Evolutionary conservation across 2,797 vertebrate species (phyloP), one percentile per base, ranked within the genome.

Genomic region (Chloroceryle amazona): DNA sequence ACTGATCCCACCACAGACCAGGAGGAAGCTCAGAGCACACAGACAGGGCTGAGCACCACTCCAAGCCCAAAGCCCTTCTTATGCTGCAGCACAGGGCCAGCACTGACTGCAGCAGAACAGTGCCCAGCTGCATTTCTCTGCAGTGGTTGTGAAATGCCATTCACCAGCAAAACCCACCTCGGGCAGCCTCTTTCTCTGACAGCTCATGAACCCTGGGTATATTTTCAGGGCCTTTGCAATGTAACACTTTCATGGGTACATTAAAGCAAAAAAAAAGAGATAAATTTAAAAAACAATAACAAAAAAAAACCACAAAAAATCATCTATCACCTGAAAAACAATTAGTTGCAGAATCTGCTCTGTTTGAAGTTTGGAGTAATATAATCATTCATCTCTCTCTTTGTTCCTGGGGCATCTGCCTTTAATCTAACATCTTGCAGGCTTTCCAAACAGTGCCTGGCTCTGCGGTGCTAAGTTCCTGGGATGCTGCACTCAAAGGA

Each of bases 391-490:
- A 2, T 29, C 41, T 71, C 35, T 81, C 44, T 66, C 83, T 90
- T 51, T 95, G 49, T 62, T 88, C 28, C 46, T 75, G 75, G 23
- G 51, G 72, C 72, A 86, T 72, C 79, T 95, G 94, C 58, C 82
- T 96, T 94, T 68, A 90, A 91, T 86, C 58, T 83, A 80, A 57
- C 19, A 47, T 55, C 66, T 41, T 67, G 26, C 74, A 89, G 39
- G 35, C 57, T 87, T 71, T 73, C 65, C 58, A 55, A 87, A 29
- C 31, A 71, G 57, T 5, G 54, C 18, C 66, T 81, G 82, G 35
- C 31, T 37, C 42, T 26, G 12, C 6, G 2, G 5, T 16, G 42
- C 62, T 47, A 17, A 62, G 49, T 13, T 90, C n/a, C 75, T 0
- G 0, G 61, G 46, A 37, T 47, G 33, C 71, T 66, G 74, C 63